Percentiles rank a stretch among this genome's conserved stretches.
Conservation (phyloP, 1,140 invertebrate species). For the Leptinotarsa texana region DNA sequence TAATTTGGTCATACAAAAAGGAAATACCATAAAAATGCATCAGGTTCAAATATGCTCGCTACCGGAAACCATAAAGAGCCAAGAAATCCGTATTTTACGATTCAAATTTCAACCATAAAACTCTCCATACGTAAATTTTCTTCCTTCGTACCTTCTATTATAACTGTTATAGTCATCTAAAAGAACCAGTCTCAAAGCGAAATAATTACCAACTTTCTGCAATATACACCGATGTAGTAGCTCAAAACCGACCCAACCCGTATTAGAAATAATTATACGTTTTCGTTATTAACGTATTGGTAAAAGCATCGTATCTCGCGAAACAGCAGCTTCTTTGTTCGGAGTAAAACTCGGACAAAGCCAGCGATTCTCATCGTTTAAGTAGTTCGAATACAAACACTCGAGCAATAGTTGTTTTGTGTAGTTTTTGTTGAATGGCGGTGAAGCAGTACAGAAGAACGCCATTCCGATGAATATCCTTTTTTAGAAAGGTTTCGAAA, state of each 20-base stretch:
- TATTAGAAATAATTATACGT: not conserved
- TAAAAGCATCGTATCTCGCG: not conserved
- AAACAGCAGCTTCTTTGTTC: constrained; percentile 3
- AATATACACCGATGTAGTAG: not conserved
- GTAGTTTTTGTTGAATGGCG: not conserved
- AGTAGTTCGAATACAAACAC: constrained; percentile 3
- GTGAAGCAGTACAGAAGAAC: not conserved
- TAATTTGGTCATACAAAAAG: too few species aligned
- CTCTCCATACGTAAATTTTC: too few species aligned
- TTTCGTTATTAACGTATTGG: not conserved
- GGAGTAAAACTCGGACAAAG: constrained; percentile 1
- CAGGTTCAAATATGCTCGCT: too few species aligned
- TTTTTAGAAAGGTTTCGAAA: not conserved
- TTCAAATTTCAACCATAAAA: too few species aligned
- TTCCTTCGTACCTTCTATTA: too few species aligned
- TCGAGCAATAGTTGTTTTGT: constrained; percentile 3
- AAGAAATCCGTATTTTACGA: too few species aligned
- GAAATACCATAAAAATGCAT: too few species aligned
- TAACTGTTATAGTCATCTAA: not conserved
- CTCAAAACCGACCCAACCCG: not conserved
- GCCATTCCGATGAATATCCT: not conserved
- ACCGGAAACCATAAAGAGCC: too few species aligned
- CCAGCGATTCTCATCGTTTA: not conserved
- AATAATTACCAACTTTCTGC: not conserved
- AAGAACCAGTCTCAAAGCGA: not conserved